These are phyloP conservation scores for Drosophila jambulina DNA, from an alignment of 1,140 invertebrate species.

Conservation along the genomic window DNA sequence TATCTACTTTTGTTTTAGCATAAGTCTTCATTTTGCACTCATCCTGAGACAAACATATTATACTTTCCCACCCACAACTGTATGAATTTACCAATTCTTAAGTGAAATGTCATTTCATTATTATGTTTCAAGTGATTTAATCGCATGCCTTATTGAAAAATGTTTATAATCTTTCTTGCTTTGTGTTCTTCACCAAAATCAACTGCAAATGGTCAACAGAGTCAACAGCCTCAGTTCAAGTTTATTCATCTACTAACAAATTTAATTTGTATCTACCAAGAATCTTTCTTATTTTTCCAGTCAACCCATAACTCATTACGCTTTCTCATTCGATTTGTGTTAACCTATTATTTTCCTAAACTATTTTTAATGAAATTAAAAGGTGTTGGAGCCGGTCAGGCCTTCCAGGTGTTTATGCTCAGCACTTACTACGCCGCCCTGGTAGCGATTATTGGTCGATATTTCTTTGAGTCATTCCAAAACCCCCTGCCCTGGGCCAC, in stretches of 20 bases:
- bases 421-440: slow-evolving; percentile 90
- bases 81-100: not conserved
- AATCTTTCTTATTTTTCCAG: not conserved
- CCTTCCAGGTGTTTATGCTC: slow-evolving; percentile 89
- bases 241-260: not conserved
- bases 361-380: slow-evolving; percentile 26
- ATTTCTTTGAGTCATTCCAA: slow-evolving; percentile 88
- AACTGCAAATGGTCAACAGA: too few species aligned
- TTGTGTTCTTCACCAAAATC: not conserved
- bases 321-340: slow-evolving; percentile 35
- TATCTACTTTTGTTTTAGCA: not conserved
- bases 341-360: slow-evolving; percentile 33
- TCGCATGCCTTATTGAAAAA: not conserved
- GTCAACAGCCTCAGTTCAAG: not conserved
- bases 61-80: not conserved
- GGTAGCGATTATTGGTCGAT: slow-evolving; percentile 91
- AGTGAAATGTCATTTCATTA: not conserved
- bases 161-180: not conserved
- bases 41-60: not conserved
- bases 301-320: slow-evolving; percentile 12
- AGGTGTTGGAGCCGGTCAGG: slow-evolving; percentile 92
- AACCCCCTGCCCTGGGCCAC: slow-evolving; percentile 88
- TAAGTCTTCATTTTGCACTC: not conserved
- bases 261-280: not conserved
- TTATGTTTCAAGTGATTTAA: not conserved